Percentiles rank a stretch among this genome's conserved stretches.
These are phyloP conservation scores for Drosophila flavopinicola DNA, from an alignment of 2,888 invertebrate genomes.

Conservation along the genomic window DNA sequence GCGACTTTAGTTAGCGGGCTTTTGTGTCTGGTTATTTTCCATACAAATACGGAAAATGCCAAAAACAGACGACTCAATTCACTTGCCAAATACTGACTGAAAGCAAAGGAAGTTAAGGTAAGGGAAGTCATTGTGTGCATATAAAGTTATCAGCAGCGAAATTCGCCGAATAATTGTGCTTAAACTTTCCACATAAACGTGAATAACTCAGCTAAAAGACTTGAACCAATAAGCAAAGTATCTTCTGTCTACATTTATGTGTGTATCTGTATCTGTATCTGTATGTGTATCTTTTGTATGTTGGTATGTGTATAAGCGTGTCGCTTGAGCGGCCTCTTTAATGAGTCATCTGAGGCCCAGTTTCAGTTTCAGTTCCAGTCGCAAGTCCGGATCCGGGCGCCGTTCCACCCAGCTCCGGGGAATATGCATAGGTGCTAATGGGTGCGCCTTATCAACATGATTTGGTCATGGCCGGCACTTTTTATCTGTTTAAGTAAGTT, in stretches of 20 bases:
- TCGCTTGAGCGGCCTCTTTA: constrained; percentile 43
- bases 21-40: constrained; percentile 59
- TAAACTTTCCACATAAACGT: constrained; percentile 48
- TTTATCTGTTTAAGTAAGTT: constrained; percentile 57
- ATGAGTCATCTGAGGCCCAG: constrained; percentile 44
- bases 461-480: constrained; percentile 49
- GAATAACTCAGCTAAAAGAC: constrained; percentile 20
- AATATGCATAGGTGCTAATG: constrained; percentile 65
- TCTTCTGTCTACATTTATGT: constrained; percentile 22
- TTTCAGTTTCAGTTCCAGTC: neutral
- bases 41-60: constrained; percentile 36
- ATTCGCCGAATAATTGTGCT: constrained; percentile 34
- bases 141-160: constrained; percentile 40
- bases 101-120: neutral
- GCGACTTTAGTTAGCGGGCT: neutral
- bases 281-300: constrained; percentile 6
- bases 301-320: constrained; percentile 57
- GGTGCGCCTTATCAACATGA: constrained; percentile 52
- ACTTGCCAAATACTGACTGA: neutral
- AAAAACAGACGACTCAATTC: constrained; percentile 30
- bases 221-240: constrained; percentile 40
- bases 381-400: neutral
- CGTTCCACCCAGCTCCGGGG: constrained; percentile 11
- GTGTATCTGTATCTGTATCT: constrained; percentile 31
- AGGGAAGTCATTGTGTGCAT: constrained; percentile 23